phyloP scores from a whole-genome alignment of 2,797 vertebrate species.

The Gymnocypris eckloni region DNA sequence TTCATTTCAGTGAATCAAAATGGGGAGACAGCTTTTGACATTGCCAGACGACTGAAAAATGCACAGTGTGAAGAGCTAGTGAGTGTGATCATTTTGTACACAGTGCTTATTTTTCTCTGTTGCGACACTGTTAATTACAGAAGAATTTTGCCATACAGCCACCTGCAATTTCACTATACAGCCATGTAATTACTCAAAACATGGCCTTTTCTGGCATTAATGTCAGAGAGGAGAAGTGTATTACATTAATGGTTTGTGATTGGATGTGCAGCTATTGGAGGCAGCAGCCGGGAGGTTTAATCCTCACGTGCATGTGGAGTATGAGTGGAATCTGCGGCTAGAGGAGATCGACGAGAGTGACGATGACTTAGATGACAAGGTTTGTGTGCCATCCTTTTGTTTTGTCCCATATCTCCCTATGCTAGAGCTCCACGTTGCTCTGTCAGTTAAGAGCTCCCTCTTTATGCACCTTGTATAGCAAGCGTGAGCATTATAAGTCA shows the following conservation, averaged over 20 bases:
- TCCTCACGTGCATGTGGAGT: conserved; percentile 87
- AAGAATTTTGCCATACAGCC: not conserved
- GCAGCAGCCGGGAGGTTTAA: conserved; percentile 86
- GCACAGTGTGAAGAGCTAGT: conserved; percentile 87
- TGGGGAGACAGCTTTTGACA: conserved; percentile 86
- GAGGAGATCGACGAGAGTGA: conserved; percentile 92
- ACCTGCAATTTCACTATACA: not conserved
- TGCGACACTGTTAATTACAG: not conserved
- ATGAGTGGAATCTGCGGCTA: conserved; percentile 89
- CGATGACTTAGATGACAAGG: conserved; percentile 89
- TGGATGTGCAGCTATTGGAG: conserved; percentile 79
- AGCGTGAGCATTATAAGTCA: not conserved
- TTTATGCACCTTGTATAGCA: not conserved
- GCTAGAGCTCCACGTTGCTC: not conserved
- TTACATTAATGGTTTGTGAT: conserved; percentile 43
- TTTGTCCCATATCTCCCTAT: not conserved
- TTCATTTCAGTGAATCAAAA: conserved; percentile 83
- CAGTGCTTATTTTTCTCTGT: not conserved
- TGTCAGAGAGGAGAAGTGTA: not conserved
- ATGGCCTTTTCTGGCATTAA: not conserved
- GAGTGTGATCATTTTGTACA: conserved; percentile 64
- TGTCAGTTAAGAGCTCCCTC: not conserved
- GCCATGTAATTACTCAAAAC: not conserved
- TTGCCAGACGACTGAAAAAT: conserved; percentile 82
- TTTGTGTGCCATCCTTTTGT: conserved; percentile 46